Evolutionary conservation across 2,113 vertebrate genomes (phyloP).

Genomic region (Propithecus coquereli): DNA sequence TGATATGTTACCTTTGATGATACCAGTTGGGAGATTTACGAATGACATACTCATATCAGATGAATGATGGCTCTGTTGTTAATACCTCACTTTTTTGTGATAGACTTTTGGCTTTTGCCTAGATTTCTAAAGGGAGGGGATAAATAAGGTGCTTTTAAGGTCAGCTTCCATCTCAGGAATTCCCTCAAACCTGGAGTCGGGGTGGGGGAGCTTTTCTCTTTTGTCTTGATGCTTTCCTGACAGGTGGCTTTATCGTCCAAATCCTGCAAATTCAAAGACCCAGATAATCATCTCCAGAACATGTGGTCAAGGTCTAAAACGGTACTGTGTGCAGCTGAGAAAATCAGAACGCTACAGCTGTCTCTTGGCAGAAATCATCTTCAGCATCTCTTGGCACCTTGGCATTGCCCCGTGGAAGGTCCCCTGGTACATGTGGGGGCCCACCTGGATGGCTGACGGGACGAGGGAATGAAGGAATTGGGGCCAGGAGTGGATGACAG

Average conservation of each 20-base stretch:
- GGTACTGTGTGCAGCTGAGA: fast-evolving
- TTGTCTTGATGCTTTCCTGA: neutral
- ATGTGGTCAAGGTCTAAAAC: neutral
- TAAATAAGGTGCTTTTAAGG: neutral
- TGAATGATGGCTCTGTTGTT: neutral
- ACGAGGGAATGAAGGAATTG: no score
- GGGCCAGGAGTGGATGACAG: neutral
- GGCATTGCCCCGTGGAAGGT: fast-evolving
- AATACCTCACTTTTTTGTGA: neutral
- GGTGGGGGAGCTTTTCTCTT: neutral
- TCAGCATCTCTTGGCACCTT: fast-evolving
- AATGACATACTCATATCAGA: neutral
- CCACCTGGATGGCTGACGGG: fast-evolving
- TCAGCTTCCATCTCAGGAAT: neutral
- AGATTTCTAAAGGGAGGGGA: neutral
- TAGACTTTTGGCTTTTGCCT: neutral
- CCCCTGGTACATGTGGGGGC: no score
- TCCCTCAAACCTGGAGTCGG: neutral
- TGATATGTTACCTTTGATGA: no score
- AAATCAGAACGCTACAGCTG: fast-evolving
- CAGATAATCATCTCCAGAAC: fast-evolving
- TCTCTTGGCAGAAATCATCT: neutral
- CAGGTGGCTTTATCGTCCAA: neutral
- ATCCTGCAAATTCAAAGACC: neutral
- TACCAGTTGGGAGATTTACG: neutral